Evolutionary conservation across 2,888 invertebrate genomes (phyloP).

Genomic region (Agrochola litura): DNA sequence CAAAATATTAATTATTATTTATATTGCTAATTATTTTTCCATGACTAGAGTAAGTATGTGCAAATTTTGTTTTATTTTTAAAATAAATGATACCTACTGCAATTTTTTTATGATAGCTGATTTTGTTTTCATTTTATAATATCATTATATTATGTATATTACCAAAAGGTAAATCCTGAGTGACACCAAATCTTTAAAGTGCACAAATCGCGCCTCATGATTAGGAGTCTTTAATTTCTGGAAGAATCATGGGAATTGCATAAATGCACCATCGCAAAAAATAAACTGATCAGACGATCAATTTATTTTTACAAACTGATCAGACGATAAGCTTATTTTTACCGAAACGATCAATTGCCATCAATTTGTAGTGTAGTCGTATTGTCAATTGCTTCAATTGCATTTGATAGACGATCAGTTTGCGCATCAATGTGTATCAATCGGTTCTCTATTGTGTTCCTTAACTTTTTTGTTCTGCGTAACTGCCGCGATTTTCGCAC

Average conservation of each 20-base stretch:
- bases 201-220: background rate
- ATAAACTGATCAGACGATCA: too few species aligned
- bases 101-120: constrained; percentile 15
- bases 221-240: background rate
- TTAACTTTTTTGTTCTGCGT: too few species aligned
- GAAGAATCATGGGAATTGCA: too few species aligned
- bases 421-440: too few species aligned
- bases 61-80: constrained; percentile 26
- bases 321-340: too few species aligned
- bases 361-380: too few species aligned
- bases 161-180: background rate
- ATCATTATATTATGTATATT: background rate
- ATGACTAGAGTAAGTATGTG: constrained; percentile 56
- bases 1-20: constrained; percentile 51
- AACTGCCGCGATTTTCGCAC: too few species aligned
- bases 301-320: too few species aligned
- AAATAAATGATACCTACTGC: constrained; percentile 23
- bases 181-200: background rate
- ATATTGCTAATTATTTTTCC: constrained; percentile 44
- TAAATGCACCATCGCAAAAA: background rate
- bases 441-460: too few species aligned
- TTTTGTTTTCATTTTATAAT: constrained; percentile 1
- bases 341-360: too few species aligned
- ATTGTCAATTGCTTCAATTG: too few species aligned
- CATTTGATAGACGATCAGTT: too few species aligned